Evolutionary conservation across 2,888 invertebrate genomes (phyloP).

Genomic region (Trilocha varians): DNA sequence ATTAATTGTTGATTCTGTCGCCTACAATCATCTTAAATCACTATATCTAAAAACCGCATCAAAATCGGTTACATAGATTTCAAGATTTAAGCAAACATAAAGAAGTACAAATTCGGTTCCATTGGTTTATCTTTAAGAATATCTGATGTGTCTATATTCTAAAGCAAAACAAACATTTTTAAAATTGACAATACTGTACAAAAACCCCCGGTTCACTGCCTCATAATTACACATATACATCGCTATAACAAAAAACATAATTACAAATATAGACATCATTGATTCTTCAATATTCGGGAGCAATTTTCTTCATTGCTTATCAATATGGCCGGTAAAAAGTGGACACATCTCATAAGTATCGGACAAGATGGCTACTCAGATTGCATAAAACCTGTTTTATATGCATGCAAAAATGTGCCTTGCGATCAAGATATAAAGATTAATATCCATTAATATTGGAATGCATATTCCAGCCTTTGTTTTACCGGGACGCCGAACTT

Average conservation of each 20-base stretch:
- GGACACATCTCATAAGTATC: background rate
- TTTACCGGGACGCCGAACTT: slow-evolving; percentile 31
- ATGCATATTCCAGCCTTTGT: slow-evolving; percentile 29
- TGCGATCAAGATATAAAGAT: background rate
- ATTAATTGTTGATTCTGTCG: too few species aligned
- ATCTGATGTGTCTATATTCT: too few species aligned
- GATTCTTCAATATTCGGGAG: background rate
- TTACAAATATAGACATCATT: background rate
- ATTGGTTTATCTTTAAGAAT: too few species aligned
- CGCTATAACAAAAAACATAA: background rate
- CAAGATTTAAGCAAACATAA: too few species aligned
- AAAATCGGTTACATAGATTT: too few species aligned
- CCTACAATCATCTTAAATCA: too few species aligned
- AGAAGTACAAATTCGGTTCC: too few species aligned
- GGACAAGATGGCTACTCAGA: background rate
- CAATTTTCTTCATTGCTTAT: background rate
- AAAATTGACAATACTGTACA: too few species aligned
- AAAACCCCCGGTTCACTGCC: too few species aligned
- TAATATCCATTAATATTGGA: background rate
- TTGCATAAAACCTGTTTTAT: background rate
- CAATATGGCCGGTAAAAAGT: background rate
- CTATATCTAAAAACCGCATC: too few species aligned
- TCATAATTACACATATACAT: background rate
- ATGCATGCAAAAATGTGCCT: background rate
- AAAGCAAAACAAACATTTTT: too few species aligned